Evolutionary conservation across 2,113 vertebrate species (phyloP).

Genomic region (Felis chaus): DNA sequence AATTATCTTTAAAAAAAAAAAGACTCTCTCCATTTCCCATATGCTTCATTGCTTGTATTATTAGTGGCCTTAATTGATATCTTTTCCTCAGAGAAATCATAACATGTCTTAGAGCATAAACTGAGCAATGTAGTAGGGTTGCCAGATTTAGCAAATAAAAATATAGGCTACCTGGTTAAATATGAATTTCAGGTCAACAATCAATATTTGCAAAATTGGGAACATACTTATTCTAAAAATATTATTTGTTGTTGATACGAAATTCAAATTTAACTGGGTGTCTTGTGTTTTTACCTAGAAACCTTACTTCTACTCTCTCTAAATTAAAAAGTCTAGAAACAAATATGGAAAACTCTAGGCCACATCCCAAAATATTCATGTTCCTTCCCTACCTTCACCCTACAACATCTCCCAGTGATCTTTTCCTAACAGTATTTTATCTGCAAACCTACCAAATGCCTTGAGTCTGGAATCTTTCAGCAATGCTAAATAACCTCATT

Average conservation of each 20-base stretch:
- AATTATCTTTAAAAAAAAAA: neutral
- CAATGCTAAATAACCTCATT: neutral
- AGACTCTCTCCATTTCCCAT: neutral
- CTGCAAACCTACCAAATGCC: neutral
- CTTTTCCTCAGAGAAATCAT: neutral
- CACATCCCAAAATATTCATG: neutral
- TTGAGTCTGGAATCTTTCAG: conserved; percentile 31
- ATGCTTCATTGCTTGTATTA: neutral
- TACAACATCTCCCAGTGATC: neutral
- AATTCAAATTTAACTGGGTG: neutral
- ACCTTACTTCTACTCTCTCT: neutral
- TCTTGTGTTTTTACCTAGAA: neutral
- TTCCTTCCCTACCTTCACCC: neutral
- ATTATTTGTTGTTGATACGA: neutral
- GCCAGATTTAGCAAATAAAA: neutral
- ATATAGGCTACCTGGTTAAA: neutral
- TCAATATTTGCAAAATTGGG: neutral
- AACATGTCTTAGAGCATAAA: neutral
- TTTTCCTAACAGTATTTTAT: neutral
- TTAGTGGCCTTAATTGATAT: neutral
- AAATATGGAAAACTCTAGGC: neutral
- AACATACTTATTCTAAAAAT: neutral
- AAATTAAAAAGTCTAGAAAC: neutral
- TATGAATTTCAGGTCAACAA: neutral
- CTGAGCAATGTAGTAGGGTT: neutral